A percentile compares a stretch with the other conserved stretches of the same genome.
These are phyloP conservation scores for Pelobates cultripes DNA, from an alignment of 2,797 vertebrate genomes.

Conservation along the genomic window DNA sequence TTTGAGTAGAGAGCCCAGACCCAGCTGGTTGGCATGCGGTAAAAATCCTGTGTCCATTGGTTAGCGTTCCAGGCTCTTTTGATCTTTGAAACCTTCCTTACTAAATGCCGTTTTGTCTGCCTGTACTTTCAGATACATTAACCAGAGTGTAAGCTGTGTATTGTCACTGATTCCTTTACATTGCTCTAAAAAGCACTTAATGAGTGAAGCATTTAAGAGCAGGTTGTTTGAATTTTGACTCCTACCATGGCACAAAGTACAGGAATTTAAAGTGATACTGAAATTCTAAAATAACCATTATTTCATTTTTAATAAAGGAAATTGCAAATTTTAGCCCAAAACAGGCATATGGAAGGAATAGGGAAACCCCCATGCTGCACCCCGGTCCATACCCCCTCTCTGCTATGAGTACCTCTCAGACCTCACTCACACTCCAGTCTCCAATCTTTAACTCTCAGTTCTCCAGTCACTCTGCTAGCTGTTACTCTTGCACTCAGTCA, in stretches of 20 bases:
- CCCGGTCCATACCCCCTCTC: no score
- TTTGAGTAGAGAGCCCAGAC: neutral
- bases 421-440: no score
- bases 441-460: no score
- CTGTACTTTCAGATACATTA: slow-evolving; percentile 77
- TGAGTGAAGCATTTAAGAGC: slow-evolving; percentile 63
- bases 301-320: no score
- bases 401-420: no score
- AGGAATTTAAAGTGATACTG: no score
- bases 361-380: no score
- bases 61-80: slow-evolving; percentile 71
- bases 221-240: slow-evolving; percentile 69
- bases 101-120: slow-evolving; percentile 78
- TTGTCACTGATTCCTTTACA: slow-evolving; percentile 68
- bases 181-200: slow-evolving; percentile 56
- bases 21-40: slow-evolving; percentile 66
- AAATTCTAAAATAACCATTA: no score
- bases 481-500: no score
- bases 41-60: slow-evolving; percentile 61
- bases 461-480: no score
- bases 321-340: no score
- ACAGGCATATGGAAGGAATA: no score
- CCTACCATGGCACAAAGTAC: neutral
- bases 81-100: slow-evolving; percentile 67
- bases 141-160: slow-evolving; percentile 71